Percentiles rank a stretch among this genome's conserved stretches.
Conservation (phyloP, 2,113 vertebrate species). For the Myodes glareolus region DNA sequence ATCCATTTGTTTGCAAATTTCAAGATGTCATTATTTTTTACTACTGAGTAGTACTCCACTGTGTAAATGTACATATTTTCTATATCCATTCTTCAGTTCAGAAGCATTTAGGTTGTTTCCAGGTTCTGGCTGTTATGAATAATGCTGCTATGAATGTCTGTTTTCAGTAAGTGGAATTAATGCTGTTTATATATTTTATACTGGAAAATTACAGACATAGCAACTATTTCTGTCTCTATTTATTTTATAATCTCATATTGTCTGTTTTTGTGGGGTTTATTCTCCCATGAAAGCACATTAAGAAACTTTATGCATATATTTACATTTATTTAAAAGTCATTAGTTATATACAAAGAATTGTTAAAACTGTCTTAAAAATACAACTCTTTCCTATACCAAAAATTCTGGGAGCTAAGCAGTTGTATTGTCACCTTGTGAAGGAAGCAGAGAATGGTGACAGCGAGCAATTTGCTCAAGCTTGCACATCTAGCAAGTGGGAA, state of each 20-base stretch:
- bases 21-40: no score
- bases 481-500: neutral
- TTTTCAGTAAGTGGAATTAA: slow-evolving; percentile 33
- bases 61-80: no score
- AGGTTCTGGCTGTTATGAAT: no score
- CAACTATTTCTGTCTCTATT: neutral
- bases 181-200: slow-evolving; percentile 46
- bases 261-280: neutral
- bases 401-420: neutral
- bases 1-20: no score
- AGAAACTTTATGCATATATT: neutral
- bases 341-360: neutral
- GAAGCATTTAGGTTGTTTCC: no score
- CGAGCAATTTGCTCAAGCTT: neutral
- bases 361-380: slow-evolving; percentile 8
- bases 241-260: slow-evolving; percentile 6
- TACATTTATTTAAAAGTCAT: neutral
- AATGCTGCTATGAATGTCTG: no score
- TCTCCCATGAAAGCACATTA: slow-evolving; percentile 19
- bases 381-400: neutral
- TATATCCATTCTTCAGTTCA: no score
- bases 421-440: neutral
- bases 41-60: no score
- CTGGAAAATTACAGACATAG: slow-evolving; percentile 21
- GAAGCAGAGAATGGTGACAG: neutral